These are phyloP conservation scores for Ceratina japonica DNA, from an alignment of 1,140 invertebrate species.

Conservation along the genomic window DNA sequence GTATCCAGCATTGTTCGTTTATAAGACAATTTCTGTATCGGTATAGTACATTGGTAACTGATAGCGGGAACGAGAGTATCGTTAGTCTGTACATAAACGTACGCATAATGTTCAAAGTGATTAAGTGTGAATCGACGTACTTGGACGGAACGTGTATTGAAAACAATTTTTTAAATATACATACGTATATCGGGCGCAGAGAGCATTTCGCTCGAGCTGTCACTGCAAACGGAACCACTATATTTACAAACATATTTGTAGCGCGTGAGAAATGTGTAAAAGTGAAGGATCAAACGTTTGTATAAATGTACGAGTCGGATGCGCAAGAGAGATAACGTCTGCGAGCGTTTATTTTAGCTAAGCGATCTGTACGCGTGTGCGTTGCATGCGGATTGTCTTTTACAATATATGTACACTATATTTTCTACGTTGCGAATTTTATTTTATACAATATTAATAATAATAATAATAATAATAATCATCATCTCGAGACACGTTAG, in stretches of 20 bases:
- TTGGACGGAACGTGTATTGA: conserved; percentile 49
- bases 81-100: conserved; percentile 18
- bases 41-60: conserved; percentile 34
- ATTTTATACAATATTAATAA: conserved; percentile 22
- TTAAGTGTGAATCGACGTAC: conserved; percentile 38
- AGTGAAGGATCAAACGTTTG: conserved; percentile 14
- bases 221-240: conserved; percentile 19
- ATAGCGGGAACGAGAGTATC: conserved; percentile 7
- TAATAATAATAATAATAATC: no score
- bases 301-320: conserved; percentile 38
- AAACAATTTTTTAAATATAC: conserved; percentile 22
- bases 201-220: conserved; percentile 23
- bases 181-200: not conserved
- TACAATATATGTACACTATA: conserved; percentile 23
- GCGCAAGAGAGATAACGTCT: conserved; percentile 28
- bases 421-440: conserved; percentile 23
- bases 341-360: conserved; percentile 25
- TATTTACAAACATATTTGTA: conserved; percentile 56
- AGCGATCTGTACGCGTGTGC: conserved; percentile 40
- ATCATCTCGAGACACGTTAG: conserved; percentile 31
- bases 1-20: conserved; percentile 35
- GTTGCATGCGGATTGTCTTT: conserved; percentile 33
- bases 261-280: conserved; percentile 39
- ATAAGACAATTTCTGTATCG: conserved; percentile 33
- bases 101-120: conserved; percentile 23